Base-by-base conservation (phyloP, 2,888 invertebrate species). In the Drosophila antonietae region DNA sequence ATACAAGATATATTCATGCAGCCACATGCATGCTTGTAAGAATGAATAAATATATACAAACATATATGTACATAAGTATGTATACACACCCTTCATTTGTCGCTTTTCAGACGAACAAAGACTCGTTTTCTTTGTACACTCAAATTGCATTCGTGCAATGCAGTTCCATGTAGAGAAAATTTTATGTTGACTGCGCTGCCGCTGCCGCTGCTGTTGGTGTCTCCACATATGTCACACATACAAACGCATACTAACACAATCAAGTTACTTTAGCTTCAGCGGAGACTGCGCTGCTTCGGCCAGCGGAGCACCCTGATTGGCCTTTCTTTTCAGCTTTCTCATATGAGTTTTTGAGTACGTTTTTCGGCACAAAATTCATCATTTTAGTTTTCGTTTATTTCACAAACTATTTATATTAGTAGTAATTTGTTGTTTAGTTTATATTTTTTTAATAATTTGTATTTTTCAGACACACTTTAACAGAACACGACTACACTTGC, bases 41-140 rank as follows among this genome's bases (percentile, higher is more conserved):
- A 66, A 44, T 51, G 18, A 51, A 52, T 37, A 28, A 28, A 28
- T 28, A 28, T 28, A 28, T 28, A 28, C 28, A 28, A 28, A 28
- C 28, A 2, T 20, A 52, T 15, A 51, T 35, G 18, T 3, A 52
- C 8, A 12, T 31, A 15, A 31, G 1, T 31, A 12, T n/a, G 10
- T 28, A 10, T 23, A 81, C 88, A 80, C 88, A 86, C 86, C 89
- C 88, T 84, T 75, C 65, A 51, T 64, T 75, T 68, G 64, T 53
- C 53, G 78, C 67, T 75, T 63, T 66, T 62, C 75, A 78, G 73
- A 51, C 71, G 81, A 72, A 76, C 78, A 85, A 80, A 87, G 81
- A 88, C 88, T 70, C 84, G 85, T 89, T 87, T 86, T 87, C 78
- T 81, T 78, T 83, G 70, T 87, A 76, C 64, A 78, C 81, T 63